These are phyloP conservation scores for Scolanthus callimorphus DNA, from an alignment of 92 coral and sea anemone species.

Conservation along the genomic window DNA sequence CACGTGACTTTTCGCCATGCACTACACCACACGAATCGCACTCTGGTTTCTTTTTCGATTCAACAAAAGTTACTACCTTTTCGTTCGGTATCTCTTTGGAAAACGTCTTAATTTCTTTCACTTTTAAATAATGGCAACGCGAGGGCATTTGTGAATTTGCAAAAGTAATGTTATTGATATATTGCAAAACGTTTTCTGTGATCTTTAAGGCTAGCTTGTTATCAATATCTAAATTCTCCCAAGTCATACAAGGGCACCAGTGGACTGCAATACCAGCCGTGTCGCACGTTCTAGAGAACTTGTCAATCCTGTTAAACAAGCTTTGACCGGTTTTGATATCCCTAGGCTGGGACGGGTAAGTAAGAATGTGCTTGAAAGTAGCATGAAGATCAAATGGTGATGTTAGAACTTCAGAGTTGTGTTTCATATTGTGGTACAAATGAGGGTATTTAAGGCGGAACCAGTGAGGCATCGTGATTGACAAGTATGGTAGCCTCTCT, in stretches of 20 bases:
- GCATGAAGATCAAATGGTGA: slow-evolving; percentile 90
- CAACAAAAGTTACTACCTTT: slow-evolving; percentile 42
- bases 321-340: slow-evolving; percentile 66
- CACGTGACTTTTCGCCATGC: slow-evolving; percentile 34
- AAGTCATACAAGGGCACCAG: slow-evolving; percentile 89
- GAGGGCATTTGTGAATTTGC: slow-evolving; percentile 1
- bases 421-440: slow-evolving; percentile 32
- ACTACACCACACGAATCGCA: slow-evolving; percentile 57
- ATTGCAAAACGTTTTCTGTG: slow-evolving; percentile 31
- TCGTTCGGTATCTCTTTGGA: slow-evolving; percentile 66
- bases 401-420: slow-evolving; percentile 66
- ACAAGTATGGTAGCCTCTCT: slow-evolving; percentile 76
- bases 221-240: slow-evolving; percentile 53
- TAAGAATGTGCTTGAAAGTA: slow-evolving; percentile 62
- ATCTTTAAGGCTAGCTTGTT: slow-evolving; percentile 30
- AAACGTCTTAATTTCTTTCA: slow-evolving; percentile 40
- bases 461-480: slow-evolving; percentile 75
- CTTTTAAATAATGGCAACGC: slow-evolving; percentile 40
- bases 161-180: slow-evolving; percentile 56
- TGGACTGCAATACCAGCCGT: slow-evolving; percentile 69
- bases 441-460: slow-evolving; percentile 52
- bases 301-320: slow-evolving; percentile 62
- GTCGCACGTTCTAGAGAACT: slow-evolving; percentile 58
- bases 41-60: slow-evolving; percentile 18
- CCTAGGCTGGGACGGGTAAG: slow-evolving; percentile 65